phyloP scores from a whole-genome alignment of 2,888 invertebrate genomes.

The Sarcophaga caerulescens region DNA sequence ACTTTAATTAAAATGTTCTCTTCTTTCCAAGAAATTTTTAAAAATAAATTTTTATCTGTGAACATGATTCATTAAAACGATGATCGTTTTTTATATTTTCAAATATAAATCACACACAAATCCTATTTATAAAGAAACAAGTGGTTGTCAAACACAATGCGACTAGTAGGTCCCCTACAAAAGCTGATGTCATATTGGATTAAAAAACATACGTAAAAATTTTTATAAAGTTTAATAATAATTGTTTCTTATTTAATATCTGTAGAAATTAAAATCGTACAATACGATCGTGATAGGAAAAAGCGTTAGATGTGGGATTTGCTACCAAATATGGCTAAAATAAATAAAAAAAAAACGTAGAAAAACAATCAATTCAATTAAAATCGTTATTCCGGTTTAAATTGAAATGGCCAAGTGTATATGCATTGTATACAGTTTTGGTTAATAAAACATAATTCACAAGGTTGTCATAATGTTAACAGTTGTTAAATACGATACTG shows the following conservation, averaged over 20 bases:
- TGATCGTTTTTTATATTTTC: not conserved
- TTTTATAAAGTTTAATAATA: slow-evolving; percentile 29
- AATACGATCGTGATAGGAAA: not conserved
- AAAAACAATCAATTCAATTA: slow-evolving; percentile 9
- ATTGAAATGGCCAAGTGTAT: slow-evolving; percentile 29
- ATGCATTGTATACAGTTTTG: slow-evolving; percentile 10
- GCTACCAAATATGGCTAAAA: slow-evolving; percentile 40
- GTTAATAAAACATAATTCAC: slow-evolving; percentile 41
- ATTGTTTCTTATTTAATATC: slow-evolving; percentile 2
- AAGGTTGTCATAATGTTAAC: slow-evolving; percentile 51
- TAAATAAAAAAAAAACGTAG: slow-evolving; percentile 4
- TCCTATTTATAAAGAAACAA: slow-evolving; percentile 3
- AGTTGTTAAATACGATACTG: not conserved
- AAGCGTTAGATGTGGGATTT: slow-evolving; percentile 34
- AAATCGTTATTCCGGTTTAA: not conserved
- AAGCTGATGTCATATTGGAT: slow-evolving; percentile 47
- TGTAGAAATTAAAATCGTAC: not conserved
- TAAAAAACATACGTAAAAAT: not conserved
- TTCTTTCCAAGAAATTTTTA: not conserved
- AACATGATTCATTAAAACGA: not conserved
- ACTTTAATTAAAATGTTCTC: not conserved
- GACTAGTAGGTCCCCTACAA: slow-evolving; percentile 17
- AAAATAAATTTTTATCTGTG: not conserved
- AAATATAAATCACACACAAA: slow-evolving; percentile 2
- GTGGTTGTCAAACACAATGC: not conserved